phyloP scores from a whole-genome alignment of 1,140 invertebrate species.

The Ptiloglossa arizonensis region DNA sequence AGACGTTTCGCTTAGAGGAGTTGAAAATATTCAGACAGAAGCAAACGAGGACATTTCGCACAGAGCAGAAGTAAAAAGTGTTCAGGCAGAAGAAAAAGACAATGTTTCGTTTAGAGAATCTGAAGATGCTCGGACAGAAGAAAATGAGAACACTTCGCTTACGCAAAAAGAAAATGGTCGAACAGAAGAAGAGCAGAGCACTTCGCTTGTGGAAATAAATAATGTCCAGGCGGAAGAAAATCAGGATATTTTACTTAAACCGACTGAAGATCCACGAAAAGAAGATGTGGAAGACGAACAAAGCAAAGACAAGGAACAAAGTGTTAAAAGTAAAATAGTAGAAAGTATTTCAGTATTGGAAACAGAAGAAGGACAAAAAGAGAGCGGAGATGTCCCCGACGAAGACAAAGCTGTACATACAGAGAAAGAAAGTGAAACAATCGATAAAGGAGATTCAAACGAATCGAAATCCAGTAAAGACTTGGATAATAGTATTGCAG shows the following conservation, averaged over 20 bases:
- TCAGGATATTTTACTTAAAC: too few species aligned
- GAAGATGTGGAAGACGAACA: not conserved
- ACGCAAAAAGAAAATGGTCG: not conserved
- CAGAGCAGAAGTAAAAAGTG: too few species aligned
- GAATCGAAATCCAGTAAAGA: not conserved
- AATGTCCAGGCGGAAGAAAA: too few species aligned
- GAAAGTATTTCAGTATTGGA: not conserved
- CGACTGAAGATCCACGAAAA: slow-evolving; percentile 5
- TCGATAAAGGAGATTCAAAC: slow-evolving; percentile 18
- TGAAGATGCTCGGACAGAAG: not conserved
- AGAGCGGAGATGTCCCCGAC: slow-evolving; percentile 20
- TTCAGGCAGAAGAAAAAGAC: not conserved
- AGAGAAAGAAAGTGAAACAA: slow-evolving; percentile 10
- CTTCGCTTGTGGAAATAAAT: too few species aligned
- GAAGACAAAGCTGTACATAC: not conserved
- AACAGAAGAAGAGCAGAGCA: not conserved
- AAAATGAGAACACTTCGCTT: not conserved
- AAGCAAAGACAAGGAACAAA: slow-evolving; percentile 15
- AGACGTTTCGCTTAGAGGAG: too few species aligned
- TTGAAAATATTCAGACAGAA: too few species aligned
- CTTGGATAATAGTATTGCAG: not conserved
- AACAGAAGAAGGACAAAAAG: not conserved
- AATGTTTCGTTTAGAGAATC: not conserved
- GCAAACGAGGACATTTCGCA: too few species aligned
- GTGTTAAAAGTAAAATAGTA: not conserved